Conservation (phyloP, 2,797 vertebrate species). For the Sitta carolinensis region DNA sequence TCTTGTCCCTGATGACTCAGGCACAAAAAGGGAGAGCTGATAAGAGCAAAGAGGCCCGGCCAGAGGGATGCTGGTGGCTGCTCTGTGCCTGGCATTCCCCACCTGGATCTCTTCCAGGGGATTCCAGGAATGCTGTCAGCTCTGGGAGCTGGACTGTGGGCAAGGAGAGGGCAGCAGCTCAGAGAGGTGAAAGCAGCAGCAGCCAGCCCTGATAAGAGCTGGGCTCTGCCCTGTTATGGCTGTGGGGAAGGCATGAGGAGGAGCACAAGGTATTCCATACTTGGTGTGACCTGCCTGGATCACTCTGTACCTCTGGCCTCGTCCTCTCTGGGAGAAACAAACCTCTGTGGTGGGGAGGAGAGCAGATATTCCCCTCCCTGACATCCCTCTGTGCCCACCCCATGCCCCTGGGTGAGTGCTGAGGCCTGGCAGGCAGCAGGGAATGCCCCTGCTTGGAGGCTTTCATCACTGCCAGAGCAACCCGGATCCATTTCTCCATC, state of each 20-base stretch:
- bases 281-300: constrained; percentile 33
- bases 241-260: constrained; percentile 7
- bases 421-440: neutral
- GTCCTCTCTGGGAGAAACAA: neutral
- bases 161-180: constrained; percentile 32
- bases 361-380: neutral
- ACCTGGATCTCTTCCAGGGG: constrained; percentile 35
- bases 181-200: constrained; percentile 26
- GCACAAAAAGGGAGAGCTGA: constrained; percentile 3
- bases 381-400: neutral
- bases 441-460: neutral
- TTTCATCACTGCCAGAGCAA: neutral
- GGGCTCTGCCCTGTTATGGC: constrained; percentile 54
- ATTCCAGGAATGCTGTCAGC: constrained; percentile 42
- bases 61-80: constrained; percentile 8
- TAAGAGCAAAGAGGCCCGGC: constrained; percentile 2
- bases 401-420: neutral
- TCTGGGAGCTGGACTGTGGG: neutral
- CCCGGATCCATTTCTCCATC: neutral
- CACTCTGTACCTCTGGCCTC: neutral
- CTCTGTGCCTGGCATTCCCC: neutral
- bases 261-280: constrained; percentile 55
- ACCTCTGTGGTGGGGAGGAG: neutral
- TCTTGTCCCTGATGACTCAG: constrained; percentile 27
- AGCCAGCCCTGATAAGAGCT: constrained; percentile 44